Base-by-base conservation (phyloP, 1,140 invertebrate genomes). In the Drosophila nasuta region DNA sequence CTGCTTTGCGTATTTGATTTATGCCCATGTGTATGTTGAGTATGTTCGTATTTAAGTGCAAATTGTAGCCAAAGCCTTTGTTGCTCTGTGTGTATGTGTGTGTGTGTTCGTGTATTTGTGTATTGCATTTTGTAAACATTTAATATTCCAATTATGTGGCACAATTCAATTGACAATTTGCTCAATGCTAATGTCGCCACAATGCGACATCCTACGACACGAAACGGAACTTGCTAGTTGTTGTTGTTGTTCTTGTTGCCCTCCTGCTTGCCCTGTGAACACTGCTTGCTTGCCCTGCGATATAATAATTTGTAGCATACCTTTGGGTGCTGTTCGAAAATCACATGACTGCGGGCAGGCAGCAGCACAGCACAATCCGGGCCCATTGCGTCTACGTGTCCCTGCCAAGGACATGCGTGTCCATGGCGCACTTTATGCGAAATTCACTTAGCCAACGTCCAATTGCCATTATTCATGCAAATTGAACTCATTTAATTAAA, bases 61-160 rank as follows among this genome's bases (percentile, higher is more conserved):
- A 87, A 87, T 87, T 87, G 83, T 68, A 77, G 82, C 76, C 51
- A 66, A 71, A 71, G 79, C 63, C 52, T 28, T 49, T 51, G 41
- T 43, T 45, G 54, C 54, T 20, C 20, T 25, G 20, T 52, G 58
- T 38, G 45, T 30, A 70, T 38, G 75, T 46, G 3, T 67, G 3
- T 67, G 64, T 10, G 6, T 30, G 35, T 13, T 15, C 11, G 51
- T 64, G 72, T 79, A 79, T 88, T 82, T 88, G 82, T 75, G 73
- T 87, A 77, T 87, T 87, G 73, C 68, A 82, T 88, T 88, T 87
- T 82, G 83, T 87, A 88, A 87, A 87, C 82, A 87, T 87, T 87
- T 87, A 88, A 87, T 87, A 88, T 82, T 87, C 83, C 82, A 87
- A 88, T 87, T 87, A 87, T 87, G 82, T 75, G 54, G 73, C 77